Percentiles rank a stretch among this genome's conserved stretches.
Evolutionary conservation across 2,113 vertebrate genomes (phyloP).

Genomic region (Serranochromis macrocephalus): DNA sequence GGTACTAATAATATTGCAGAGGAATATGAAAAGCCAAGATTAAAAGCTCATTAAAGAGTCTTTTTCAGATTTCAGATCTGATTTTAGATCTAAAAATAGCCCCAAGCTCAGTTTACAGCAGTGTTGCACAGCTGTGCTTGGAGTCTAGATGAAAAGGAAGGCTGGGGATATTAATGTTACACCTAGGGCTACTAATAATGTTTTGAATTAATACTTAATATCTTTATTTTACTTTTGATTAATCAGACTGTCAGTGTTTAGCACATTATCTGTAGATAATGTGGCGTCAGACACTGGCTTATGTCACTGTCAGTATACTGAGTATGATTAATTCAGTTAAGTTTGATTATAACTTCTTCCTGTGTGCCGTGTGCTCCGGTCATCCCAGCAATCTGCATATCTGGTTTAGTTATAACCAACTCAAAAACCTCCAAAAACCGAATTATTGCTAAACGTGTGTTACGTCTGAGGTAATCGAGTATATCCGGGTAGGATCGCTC

Average conservation of each 20-base stretch:
- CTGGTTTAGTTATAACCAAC: background rate
- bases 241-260: background rate
- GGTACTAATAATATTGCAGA: background rate
- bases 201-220: background rate
- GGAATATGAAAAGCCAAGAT: background rate
- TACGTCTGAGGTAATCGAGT: rapidly evolving
- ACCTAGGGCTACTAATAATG: background rate
- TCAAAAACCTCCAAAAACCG: rapidly evolving
- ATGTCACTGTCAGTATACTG: background rate
- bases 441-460: background rate
- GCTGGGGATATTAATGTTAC: background rate
- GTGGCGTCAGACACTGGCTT: background rate
- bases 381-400: background rate
- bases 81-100: background rate
- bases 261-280: background rate
- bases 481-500: background rate
- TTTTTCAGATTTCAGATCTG: background rate
- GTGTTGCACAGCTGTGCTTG: background rate
- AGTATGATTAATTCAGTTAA: background rate
- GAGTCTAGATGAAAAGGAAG: background rate
- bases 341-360: background rate
- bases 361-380: background rate
- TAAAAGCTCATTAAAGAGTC: background rate
- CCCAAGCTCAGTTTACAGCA: background rate
- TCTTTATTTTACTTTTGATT: background rate